Conservation (phyloP, 2,888 invertebrate genomes). For the Dolichopus griseipennis region DNA sequence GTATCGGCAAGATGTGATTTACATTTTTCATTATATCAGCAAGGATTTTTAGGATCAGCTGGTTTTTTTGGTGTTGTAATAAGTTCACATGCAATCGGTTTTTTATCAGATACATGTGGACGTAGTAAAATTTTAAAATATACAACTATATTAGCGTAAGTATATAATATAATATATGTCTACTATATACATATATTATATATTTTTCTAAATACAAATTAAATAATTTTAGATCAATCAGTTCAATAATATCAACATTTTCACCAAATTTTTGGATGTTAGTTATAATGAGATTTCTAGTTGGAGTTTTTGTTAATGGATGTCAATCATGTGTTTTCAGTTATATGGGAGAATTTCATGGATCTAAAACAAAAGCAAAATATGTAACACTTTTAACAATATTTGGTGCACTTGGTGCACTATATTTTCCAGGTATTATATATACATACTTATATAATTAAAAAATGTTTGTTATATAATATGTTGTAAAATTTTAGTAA, state of each 20-base stretch:
- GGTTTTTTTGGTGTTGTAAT: constrained; percentile 55
- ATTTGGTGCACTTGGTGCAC: constrained; percentile 47
- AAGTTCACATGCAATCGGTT: constrained; percentile 67
- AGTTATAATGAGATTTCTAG: constrained; percentile 53
- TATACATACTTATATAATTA: background rate
- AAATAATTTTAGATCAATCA: constrained; percentile 24
- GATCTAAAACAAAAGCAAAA: constrained; percentile 39
- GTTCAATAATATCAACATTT: constrained; percentile 51
- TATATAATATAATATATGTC: no score
- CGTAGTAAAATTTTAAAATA: constrained; percentile 49
- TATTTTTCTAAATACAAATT: no score
- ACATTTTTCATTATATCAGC: constrained; percentile 45
- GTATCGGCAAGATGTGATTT: constrained; percentile 57
- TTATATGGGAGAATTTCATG: constrained; percentile 48
- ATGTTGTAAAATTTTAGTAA: constrained; percentile 38
- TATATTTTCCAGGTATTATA: constrained; percentile 44
- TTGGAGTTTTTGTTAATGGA: constrained; percentile 49
- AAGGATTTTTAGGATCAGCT: constrained; percentile 52
- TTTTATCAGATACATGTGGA: constrained; percentile 60
- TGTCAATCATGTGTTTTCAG: constrained; percentile 45
- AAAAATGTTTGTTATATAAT: no score
- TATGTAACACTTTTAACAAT: constrained; percentile 47
- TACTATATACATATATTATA: no score
- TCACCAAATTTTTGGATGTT: constrained; percentile 52
- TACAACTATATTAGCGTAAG: constrained; percentile 32